Base-by-base conservation (phyloP, 64 coral and sea anemone genomes). In the Trachythela sp. region DNA sequence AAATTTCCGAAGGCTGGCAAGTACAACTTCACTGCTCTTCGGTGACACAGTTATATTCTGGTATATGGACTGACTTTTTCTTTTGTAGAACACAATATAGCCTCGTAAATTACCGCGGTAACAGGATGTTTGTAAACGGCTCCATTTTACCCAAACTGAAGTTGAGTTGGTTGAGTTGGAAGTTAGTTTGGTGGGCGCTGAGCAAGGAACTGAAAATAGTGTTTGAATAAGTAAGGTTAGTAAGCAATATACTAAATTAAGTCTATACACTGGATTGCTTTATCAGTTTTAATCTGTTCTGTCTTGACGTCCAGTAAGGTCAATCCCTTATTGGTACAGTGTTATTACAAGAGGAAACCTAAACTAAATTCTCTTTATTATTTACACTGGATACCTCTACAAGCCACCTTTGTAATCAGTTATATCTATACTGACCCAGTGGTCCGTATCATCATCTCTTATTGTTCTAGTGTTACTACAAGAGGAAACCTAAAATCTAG, bases 191-290 rank as follows among this genome's bases (percentile, higher is more conserved):
- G 31, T 13, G 33, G 75, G 75, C 9, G 75, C 33, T 6, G 75
- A 50, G 58, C 96, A 92, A 10, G 96, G 96, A 56, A 95, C 96
- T 99, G n/a, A 77, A 26, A 29, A 41, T 48, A 31, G 8, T n/a
- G 56, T 64, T 64, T 27, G 5, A 27, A 22, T 18, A 27, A 24
- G 6, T 10, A 1, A 18, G 5, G 56, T 64, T 64, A 64, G 56
- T 13, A 11, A 45, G 42, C 11, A 22, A 59, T 22, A 59, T 59
- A 59, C 18, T 59, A 6, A 49, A 49, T 49, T 7, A 9, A 49
- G 48, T 7, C 48, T 15, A 15, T 15, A 49, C 48, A 15, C 7
- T 7, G 7, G 7, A 49, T 9, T 15, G 8, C 7, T 49, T 49
- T 49, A 49, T 49, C 6, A 49, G 6, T 49, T 49, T 6, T 7